These are phyloP conservation scores for Heliconius ethilla DNA, from an alignment of 2,888 invertebrate species.

Conservation along the genomic window DNA sequence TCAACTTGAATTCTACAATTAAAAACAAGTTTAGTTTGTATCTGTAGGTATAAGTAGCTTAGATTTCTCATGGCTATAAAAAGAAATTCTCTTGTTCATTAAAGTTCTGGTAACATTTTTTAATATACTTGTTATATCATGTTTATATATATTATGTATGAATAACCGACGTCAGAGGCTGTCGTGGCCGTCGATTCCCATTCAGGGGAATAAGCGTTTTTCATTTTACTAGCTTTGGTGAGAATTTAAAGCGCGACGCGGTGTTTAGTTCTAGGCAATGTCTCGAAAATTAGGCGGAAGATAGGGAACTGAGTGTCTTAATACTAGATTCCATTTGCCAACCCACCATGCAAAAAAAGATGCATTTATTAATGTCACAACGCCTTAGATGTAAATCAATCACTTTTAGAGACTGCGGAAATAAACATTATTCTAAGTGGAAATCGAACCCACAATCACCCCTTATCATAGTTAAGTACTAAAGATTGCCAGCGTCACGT, in stretches of 20 bases:
- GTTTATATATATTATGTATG: background rate
- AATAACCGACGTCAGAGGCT: background rate
- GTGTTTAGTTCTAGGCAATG: background rate
- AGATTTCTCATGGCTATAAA: conserved; percentile 33
- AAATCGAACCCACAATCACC: too few species aligned
- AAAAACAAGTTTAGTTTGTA: conserved; percentile 41
- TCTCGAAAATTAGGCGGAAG: background rate
- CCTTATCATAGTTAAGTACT: background rate
- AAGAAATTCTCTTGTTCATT: conserved; percentile 18
- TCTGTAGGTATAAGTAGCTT: conserved; percentile 28
- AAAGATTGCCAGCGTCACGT: background rate
- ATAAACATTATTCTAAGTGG: too few species aligned
- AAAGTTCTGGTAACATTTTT: conserved; percentile 6
- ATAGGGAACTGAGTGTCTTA: background rate
- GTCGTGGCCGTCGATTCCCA: background rate
- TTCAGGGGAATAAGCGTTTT: background rate
- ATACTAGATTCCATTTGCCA: background rate
- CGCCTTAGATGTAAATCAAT: too few species aligned
- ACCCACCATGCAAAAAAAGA: background rate
- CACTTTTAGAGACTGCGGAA: too few species aligned
- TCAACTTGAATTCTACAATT: conserved; percentile 41
- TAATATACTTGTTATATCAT: background rate
- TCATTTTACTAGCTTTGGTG: background rate
- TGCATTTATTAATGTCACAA: background rate
- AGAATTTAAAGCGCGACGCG: background rate